Evolutionary conservation across 2,797 vertebrate genomes (phyloP).

Genomic region (Lacerta bilineata): DNA sequence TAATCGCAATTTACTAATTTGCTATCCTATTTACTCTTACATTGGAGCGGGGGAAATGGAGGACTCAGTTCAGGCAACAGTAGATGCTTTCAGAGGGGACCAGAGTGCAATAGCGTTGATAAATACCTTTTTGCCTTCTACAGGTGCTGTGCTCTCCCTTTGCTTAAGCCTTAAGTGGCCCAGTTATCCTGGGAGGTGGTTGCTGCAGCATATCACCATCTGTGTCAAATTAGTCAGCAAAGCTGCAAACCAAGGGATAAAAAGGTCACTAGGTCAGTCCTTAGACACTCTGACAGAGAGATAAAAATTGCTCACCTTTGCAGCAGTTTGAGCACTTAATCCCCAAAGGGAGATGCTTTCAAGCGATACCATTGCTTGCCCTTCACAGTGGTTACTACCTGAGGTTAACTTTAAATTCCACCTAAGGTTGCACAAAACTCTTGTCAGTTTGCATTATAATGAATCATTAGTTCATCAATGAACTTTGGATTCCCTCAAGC

Average conservation of each 20-base stretch:
- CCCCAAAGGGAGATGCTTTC: background rate
- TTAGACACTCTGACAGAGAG: background rate
- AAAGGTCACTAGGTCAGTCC: slow-evolving; percentile 14
- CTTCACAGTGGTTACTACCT: background rate
- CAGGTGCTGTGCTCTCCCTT: background rate
- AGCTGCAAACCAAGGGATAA: background rate
- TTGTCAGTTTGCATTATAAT: background rate
- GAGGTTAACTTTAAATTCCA: slow-evolving; percentile 22
- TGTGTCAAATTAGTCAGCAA: slow-evolving; percentile 22
- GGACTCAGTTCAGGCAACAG: background rate
- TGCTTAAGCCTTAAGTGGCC: background rate
- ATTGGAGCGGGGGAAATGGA: too few relatives aligned
- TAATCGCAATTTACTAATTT: background rate
- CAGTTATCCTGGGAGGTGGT: background rate
- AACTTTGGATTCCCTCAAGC: background rate
- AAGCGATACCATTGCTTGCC: slow-evolving; percentile 5
- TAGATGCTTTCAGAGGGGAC: background rate
- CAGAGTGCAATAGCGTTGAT: background rate
- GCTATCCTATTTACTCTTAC: background rate
- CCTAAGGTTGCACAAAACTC: background rate
- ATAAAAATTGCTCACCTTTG: slow-evolving; percentile 8
- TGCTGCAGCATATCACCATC: background rate
- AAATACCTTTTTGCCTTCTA: background rate
- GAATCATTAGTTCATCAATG: background rate
- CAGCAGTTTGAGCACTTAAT: slow-evolving; percentile 15